Evolutionary conservation across 2,888 invertebrate genomes (phyloP).

Genomic region (Tenthredo mesomela): DNA sequence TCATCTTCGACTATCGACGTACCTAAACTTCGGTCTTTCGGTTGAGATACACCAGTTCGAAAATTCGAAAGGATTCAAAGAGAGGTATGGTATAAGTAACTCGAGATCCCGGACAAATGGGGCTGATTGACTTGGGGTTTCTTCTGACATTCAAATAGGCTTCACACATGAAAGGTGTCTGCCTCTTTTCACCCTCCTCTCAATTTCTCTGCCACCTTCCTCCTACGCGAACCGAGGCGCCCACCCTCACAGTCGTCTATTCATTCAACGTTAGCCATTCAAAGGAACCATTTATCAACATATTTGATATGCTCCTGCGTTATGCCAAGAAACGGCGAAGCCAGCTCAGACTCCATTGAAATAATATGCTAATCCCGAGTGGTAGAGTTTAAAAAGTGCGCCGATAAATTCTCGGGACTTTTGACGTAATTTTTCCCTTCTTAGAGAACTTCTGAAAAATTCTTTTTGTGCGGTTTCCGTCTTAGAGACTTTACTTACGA

Average conservation of each 20-base stretch:
- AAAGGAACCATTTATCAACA: slow-evolving; percentile 78
- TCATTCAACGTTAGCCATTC: slow-evolving; percentile 67
- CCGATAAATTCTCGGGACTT: slow-evolving; percentile 77
- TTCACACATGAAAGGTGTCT: slow-evolving; percentile 67
- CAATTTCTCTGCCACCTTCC: slow-evolving; percentile 45
- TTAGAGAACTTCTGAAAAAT: slow-evolving; percentile 55
- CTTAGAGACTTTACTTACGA: slow-evolving; percentile 41
- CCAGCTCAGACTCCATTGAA: slow-evolving; percentile 67
- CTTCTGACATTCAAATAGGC: slow-evolving; percentile 75
- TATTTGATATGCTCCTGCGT: slow-evolving; percentile 76
- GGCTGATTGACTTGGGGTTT: slow-evolving; percentile 59
- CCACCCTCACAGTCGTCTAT: slow-evolving; percentile 66
- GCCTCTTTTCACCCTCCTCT: slow-evolving; percentile 53
- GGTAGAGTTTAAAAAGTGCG: slow-evolving; percentile 77
- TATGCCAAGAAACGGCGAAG: slow-evolving; percentile 58
- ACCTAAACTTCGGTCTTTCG: background rate
- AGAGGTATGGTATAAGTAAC: slow-evolving; percentile 13
- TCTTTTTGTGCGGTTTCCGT: slow-evolving; percentile 68
- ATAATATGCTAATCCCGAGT: slow-evolving; percentile 77
- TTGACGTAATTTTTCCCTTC: slow-evolving; percentile 75
- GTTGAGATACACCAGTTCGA: background rate
- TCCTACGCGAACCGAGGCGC: slow-evolving; percentile 6
- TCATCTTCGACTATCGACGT: background rate
- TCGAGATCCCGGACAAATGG: slow-evolving; percentile 52
- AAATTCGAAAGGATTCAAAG: slow-evolving; percentile 50